phyloP scores from a whole-genome alignment of 2,797 vertebrate genomes.

The Naso thynnoides region DNA sequence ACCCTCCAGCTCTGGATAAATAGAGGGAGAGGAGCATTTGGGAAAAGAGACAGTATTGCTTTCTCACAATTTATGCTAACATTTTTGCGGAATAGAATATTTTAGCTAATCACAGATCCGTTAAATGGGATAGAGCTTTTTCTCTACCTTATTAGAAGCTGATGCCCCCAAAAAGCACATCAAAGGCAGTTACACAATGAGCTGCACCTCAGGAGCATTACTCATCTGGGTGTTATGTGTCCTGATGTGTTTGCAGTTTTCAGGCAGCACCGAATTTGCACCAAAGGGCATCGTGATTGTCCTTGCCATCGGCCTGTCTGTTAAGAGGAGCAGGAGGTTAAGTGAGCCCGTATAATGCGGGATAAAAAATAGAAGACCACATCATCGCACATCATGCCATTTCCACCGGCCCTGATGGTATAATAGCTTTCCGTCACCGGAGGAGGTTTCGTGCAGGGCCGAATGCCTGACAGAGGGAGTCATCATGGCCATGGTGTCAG shows the following conservation, averaged over 20 bases:
- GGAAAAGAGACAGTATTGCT: not conserved
- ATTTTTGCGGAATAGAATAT: conserved; percentile 9
- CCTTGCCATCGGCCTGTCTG: conserved; percentile 48
- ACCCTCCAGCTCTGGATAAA: conserved; percentile 8
- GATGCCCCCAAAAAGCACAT: conserved; percentile 32
- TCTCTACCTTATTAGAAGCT: conserved; percentile 16
- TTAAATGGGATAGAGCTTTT: conserved; percentile 14
- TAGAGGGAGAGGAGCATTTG: not conserved
- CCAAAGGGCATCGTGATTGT: conserved; percentile 60
- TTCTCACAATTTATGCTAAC: not conserved
- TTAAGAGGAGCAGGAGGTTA: conserved; percentile 71
- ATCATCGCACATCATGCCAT: conserved; percentile 65
- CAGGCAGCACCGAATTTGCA: conserved; percentile 38
- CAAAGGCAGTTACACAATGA: conserved; percentile 32
- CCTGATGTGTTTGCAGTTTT: conserved; percentile 51
- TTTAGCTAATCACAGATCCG: conserved; percentile 13
- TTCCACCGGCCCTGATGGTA: conserved; percentile 65
- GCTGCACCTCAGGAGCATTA: conserved; percentile 28
- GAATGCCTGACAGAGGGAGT: conserved; percentile 64
- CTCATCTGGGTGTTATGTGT: conserved; percentile 35
- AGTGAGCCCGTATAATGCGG: conserved; percentile 65
- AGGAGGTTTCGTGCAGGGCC: conserved; percentile 65
- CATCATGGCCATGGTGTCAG: conserved; percentile 78
- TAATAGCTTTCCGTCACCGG: conserved; percentile 70
- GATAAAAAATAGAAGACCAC: conserved; percentile 56